Evolutionary conservation across 1,140 invertebrate species (phyloP).

Genomic region (Drosophila littoralis): DNA sequence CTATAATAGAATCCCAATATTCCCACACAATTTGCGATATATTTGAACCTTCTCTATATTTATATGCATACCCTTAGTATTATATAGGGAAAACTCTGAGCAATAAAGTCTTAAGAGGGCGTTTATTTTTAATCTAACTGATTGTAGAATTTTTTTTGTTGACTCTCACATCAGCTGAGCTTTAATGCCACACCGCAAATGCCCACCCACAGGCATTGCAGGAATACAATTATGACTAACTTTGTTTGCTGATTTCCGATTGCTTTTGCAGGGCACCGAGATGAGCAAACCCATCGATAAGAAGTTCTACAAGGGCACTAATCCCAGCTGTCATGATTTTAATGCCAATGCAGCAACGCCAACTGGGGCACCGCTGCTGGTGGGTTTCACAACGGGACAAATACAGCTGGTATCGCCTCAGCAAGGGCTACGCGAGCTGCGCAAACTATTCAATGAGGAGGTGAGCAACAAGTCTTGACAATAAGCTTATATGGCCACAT

Average conservation of each 20-base stretch:
- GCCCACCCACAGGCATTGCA: neutral
- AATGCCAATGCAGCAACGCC: slow-evolving; percentile 92
- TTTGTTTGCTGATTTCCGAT: slow-evolving; percentile 2
- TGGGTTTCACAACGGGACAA: slow-evolving; percentile 98
- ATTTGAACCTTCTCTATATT: too few species aligned
- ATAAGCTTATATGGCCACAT: neutral
- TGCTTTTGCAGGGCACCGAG: slow-evolving; percentile 91
- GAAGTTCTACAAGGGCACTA: slow-evolving; percentile 99
- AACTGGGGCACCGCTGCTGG: slow-evolving; percentile 94
- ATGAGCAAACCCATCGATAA: slow-evolving; percentile 98
- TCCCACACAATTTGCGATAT: too few species aligned
- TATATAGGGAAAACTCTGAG: too few species aligned
- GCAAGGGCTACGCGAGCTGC: slow-evolving; percentile 97
- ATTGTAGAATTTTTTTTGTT: too few species aligned
- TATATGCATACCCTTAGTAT: too few species aligned
- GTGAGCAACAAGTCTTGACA: slow-evolving; percentile 85
- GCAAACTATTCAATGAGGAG: slow-evolving; percentile 99
- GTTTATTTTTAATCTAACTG: neutral
- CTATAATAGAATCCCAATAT: too few species aligned
- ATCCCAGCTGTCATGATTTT: slow-evolving; percentile 99
- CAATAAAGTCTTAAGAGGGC: neutral
- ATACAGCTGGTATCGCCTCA: slow-evolving; percentile 99
- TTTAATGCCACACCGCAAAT: neutral
- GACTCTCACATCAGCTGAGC: too few species aligned
- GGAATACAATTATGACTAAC: neutral